Evolutionary conservation across 2,888 invertebrate genomes (phyloP).

Genomic region (Drosophila monieri): DNA sequence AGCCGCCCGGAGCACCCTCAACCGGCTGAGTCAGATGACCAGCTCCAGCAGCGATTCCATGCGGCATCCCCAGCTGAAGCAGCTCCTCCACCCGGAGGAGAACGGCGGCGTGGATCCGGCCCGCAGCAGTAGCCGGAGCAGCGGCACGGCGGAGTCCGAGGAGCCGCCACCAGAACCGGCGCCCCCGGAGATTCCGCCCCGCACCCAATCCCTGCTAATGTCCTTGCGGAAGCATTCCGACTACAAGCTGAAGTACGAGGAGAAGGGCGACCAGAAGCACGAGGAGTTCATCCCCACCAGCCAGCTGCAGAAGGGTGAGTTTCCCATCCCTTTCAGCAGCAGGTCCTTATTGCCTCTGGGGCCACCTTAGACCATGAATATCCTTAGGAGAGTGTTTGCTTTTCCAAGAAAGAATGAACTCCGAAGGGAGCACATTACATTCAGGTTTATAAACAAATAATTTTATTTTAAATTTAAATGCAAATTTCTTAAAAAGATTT

Average conservation of each 20-base stretch:
- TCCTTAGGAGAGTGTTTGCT: not conserved
- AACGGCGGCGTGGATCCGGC: constrained; percentile 24
- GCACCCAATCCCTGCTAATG: constrained; percentile 90
- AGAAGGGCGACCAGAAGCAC: constrained; percentile 83
- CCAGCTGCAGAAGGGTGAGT: constrained; percentile 80
- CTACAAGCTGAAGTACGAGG: constrained; percentile 84
- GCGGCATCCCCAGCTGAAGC: constrained; percentile 44
- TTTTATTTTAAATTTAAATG: too few species aligned
- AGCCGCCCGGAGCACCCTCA: constrained; percentile 76
- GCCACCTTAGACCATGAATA: not conserved
- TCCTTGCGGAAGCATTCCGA: constrained; percentile 84
- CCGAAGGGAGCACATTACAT: not conserved
- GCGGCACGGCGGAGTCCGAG: constrained; percentile 83
- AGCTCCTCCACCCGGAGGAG: constrained; percentile 53
- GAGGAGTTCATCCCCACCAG: constrained; percentile 84
- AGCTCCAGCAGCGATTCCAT: constrained; percentile 84
- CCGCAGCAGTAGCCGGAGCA: constrained; percentile 39
- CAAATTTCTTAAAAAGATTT: too few species aligned
- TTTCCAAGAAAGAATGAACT: not conserved
- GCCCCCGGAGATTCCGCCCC: constrained; percentile 93
- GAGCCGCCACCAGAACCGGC: constrained; percentile 92
- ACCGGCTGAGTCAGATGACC: constrained; percentile 85
- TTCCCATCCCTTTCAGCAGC: not conserved
- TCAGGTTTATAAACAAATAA: not conserved
- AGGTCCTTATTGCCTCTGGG: not conserved